Conservation (phyloP, 2,113 vertebrate species). For the Anhinga anhinga region DNA sequence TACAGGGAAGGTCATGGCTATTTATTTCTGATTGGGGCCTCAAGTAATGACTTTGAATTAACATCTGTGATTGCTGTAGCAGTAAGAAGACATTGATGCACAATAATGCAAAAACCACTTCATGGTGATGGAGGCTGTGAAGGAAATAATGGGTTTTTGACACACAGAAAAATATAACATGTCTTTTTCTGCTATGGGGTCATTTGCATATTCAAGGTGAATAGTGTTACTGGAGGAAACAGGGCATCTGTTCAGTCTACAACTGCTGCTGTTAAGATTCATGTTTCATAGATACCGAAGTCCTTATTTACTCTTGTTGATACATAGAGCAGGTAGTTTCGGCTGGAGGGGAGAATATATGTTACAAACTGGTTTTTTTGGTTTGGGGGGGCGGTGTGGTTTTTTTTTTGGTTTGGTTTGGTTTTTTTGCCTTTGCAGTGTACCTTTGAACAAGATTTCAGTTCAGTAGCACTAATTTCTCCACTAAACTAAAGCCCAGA, state of each 20-base stretch:
- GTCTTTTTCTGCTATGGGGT: background rate
- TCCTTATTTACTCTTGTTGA: background rate
- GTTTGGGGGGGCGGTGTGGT: no score
- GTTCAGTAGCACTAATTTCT: background rate
- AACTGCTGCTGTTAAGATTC: background rate
- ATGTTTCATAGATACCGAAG: background rate
- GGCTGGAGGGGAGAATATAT: background rate
- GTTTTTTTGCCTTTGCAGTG: background rate
- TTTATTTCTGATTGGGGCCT: background rate
- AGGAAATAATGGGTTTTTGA: constrained; percentile 3
- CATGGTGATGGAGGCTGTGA: background rate
- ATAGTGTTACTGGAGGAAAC: background rate
- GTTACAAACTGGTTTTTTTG: background rate
- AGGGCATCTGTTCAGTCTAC: background rate
- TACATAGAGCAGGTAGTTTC: background rate
- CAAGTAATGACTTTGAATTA: constrained; percentile 36
- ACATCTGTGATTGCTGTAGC: background rate
- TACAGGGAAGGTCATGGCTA: background rate
- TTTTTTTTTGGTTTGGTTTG: background rate
- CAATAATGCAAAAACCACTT: background rate
- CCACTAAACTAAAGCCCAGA: background rate
- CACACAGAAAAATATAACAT: background rate
- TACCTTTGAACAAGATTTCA: background rate
- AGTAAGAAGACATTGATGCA: background rate
- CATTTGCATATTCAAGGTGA: background rate